Base-by-base conservation (phyloP, 2,113 vertebrate genomes). In the Catagonus wagneri region DNA sequence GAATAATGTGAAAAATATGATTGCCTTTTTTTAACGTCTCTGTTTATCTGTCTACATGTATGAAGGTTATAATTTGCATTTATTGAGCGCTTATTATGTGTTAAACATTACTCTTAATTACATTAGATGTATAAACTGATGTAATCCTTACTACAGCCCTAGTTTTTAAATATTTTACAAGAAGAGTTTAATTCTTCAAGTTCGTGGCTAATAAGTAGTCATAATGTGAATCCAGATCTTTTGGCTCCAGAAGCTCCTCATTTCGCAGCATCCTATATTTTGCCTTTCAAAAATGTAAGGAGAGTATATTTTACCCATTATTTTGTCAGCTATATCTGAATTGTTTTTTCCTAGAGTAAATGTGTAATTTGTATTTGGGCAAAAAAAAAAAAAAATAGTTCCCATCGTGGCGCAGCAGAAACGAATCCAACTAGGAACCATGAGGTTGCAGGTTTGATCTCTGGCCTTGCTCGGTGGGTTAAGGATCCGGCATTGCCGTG, bases 141-240 rank as follows among this genome's bases (percentile, higher is more conserved):
- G 95, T 88, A 81, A 78, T 87, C 50, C 19, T 92, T 69, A 88
- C 25, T 25, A 20, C 36, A 74, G 12, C 52, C 10, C 15, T 52
- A 7, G 34, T 68, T 76, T 84, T 91, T 94, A 66, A 94, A 96
- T 80, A 17, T 89, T 93, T 93, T 84, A 89, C 22, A 86, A 76
- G 61, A 56, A 83, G 39, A 76, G 54, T 60, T 78, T 60, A 83
- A 60, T 89, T 94, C 23, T 90, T 84, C 34, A 76, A 83, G 10
- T 89, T 96, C 34, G 85, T 34, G 66, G 60, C 78, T 76, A 89
- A 0, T 83, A 91, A 20, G 23, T 85, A 75, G 32, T 9, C 23
- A 81, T 17, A 83, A 75, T 56, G 3, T 92, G 58, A 89, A 92
- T 75, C 50, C 29, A 79, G 56, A 90, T 15, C 63, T 13, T 90